phyloP scores from a whole-genome alignment of 30 jellyfish, hydroid and myxozoan species.

The Hydractinia echinata region DNA sequence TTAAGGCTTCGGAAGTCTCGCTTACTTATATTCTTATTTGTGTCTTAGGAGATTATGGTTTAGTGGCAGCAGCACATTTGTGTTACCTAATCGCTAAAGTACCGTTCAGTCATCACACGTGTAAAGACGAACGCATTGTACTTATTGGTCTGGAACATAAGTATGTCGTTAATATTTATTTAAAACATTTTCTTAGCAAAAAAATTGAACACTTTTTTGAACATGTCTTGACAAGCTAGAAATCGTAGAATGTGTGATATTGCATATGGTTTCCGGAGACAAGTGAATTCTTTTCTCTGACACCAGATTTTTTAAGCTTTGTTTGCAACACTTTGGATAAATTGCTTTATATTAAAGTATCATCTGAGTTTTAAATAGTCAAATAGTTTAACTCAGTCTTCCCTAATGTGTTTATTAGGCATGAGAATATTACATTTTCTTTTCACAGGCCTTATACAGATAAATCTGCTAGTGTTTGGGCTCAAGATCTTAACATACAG shows the following conservation, averaged over 20 bases:
- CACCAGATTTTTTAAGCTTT: too few relatives aligned
- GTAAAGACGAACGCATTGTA: conserved; percentile 6
- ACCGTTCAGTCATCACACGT: conserved; percentile 33
- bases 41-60: conserved; percentile 19
- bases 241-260: too few relatives aligned
- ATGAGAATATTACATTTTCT: background rate
- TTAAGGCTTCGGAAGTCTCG: too few relatives aligned
- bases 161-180: background rate
- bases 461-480: conserved; percentile 34
- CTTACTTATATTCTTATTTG: background rate
- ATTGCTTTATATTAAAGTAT: too few relatives aligned
- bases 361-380: too few relatives aligned
- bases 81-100: conserved; percentile 31
- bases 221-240: background rate
- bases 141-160: conserved; percentile 35
- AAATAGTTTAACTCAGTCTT: background rate
- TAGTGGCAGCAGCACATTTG: conserved; percentile 40
- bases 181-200: background rate
- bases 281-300: too few relatives aligned
- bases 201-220: background rate
- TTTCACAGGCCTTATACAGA: conserved; percentile 17
- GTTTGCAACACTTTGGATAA: too few relatives aligned
- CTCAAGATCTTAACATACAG: conserved; percentile 22
- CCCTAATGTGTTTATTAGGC: background rate
- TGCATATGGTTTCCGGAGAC: too few relatives aligned